A percentile compares a stretch with the other conserved stretches of the same genome.
Evolutionary conservation across 2,888 invertebrate species (phyloP).

Genomic region (Campoplex capitator): DNA sequence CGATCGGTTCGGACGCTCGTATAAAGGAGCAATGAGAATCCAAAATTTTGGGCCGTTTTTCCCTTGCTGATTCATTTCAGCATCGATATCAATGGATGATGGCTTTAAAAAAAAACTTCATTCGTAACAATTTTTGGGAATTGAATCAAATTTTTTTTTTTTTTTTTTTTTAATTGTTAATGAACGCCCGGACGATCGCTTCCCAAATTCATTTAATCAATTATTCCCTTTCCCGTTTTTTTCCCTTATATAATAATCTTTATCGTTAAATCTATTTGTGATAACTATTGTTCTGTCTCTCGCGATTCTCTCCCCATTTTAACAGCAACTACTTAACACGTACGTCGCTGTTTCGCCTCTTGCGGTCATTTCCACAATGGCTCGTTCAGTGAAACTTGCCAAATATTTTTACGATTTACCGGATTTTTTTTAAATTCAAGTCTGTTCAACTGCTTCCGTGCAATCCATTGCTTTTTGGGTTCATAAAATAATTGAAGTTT

Average conservation of each 20-base stretch:
- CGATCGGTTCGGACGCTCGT: constrained; percentile 38
- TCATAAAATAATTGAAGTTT: background rate
- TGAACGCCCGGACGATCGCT: constrained; percentile 44
- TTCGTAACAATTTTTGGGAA: background rate
- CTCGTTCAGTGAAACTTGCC: constrained; percentile 50
- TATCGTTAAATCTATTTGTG: constrained; percentile 67
- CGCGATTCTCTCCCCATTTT: constrained; percentile 73
- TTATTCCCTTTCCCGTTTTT: background rate
- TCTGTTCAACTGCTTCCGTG: background rate
- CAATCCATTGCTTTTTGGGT: constrained; percentile 20
- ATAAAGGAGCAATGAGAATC: background rate
- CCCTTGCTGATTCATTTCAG: background rate
- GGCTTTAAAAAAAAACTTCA: background rate
- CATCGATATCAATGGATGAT: background rate
- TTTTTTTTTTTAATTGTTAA: constrained; percentile 7
- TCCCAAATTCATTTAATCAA: constrained; percentile 43
- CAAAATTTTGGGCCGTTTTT: background rate
- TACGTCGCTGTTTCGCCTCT: constrained; percentile 28
- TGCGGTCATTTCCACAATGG: background rate
- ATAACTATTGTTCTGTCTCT: constrained; percentile 72
- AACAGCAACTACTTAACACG: constrained; percentile 63
- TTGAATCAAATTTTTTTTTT: background rate
- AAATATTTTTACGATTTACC: constrained; percentile 15
- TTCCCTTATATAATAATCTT: constrained; percentile 58
- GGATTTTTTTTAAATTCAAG: background rate